These are phyloP conservation scores for Nomada fucata DNA, from an alignment of 2,888 invertebrate species.

Conservation along the genomic window DNA sequence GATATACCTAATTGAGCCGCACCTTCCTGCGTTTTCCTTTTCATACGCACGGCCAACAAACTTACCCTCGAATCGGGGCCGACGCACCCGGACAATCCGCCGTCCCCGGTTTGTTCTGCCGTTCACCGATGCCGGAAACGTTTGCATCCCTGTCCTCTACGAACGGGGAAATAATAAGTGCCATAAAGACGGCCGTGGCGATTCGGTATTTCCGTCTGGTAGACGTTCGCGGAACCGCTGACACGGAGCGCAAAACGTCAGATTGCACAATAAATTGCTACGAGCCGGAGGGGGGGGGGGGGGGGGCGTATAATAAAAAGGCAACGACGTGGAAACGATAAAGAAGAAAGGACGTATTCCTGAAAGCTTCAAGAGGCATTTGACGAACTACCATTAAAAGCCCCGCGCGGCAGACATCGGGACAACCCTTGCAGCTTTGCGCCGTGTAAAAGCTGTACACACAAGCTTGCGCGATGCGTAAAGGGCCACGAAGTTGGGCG, in stretches of 20 bases:
- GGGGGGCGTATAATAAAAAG: background rate
- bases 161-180: background rate
- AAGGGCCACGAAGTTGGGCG: conserved; percentile 46
- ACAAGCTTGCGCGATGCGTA: background rate
- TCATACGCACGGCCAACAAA: too few species aligned
- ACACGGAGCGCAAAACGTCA: conserved; percentile 6
- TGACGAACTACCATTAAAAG: conserved; percentile 56
- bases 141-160: background rate
- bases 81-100: too few species aligned
- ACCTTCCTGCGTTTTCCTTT: too few species aligned
- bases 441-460: conserved; percentile 30
- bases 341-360: conserved; percentile 1
- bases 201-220: background rate
- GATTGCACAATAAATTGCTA: conserved; percentile 19
- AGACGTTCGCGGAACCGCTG: background rate
- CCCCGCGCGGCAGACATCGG: conserved; percentile 35
- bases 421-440: conserved; percentile 32
- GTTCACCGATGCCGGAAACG: background rate
- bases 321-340: background rate
- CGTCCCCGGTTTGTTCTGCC: background rate
- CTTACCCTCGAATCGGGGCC: too few species aligned
- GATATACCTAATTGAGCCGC: too few species aligned
- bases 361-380: conserved; percentile 30
- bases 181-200: background rate
- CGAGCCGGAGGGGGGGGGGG: background rate